Base-by-base conservation (phyloP, 2,888 invertebrate genomes). In the Metalampra italica region DNA sequence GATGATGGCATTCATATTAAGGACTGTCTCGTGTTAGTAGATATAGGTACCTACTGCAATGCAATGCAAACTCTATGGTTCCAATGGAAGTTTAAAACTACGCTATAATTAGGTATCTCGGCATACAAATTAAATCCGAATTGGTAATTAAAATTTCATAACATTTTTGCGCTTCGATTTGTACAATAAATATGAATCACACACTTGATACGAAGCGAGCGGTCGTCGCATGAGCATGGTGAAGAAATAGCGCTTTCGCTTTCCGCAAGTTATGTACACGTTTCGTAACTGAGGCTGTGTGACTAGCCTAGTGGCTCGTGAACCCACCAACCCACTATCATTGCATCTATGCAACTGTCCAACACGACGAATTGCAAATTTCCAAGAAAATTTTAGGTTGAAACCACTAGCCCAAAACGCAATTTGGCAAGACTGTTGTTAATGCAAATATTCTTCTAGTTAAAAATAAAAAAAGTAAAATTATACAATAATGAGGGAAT, bases 221-320 rank as follows among this genome's bases (percentile, higher is more conserved):
- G 51, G 49, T 47, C 46, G 72, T 67, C 72, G 70, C 71, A 70
- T 73, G 71, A 75, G 75, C 67, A 73, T 73, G 69, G 71, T 86
- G 81, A 84, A 86, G 87, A 83, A 87, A 87, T 78, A 80, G 71
- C 79, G 79, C 87, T 87, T 87, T 87, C 87, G 87, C 87, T 87
- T 85, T 84, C 82, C 82, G 78, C 82, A 72, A 80, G 82, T 81
- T 83, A 81, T 83, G 82, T 82, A 78, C 77, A 79, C 75, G 76
- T 88, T 82, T 86, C 87, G 83, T 79, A 84, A 88, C 79, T 82
- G 82, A 80, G 82, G 82, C 81, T 82, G 76, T 79, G 77, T 75
- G 78, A 73, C 79, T 78, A 78, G 76, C 73, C 66, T 67, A 67
- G 72, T 74, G 68, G 69, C 64, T 71, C 65, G 68, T 69, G 68